Evolutionary conservation across 1,140 invertebrate genomes (phyloP).

Genomic region (Hormaphis cornu): DNA sequence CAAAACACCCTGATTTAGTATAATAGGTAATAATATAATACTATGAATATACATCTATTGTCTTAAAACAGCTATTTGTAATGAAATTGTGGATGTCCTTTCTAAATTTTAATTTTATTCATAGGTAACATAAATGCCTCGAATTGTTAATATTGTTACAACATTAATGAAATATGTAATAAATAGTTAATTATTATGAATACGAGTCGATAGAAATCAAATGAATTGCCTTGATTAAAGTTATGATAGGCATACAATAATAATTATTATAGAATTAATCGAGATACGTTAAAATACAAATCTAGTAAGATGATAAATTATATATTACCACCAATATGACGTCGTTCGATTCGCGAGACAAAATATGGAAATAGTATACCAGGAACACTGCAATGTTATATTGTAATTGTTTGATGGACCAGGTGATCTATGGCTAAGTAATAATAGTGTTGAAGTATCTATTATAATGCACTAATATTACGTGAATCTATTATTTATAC

Average conservation of each 20-base stretch:
- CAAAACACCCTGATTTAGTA: slow-evolving; percentile 10
- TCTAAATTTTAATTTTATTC: too few species aligned
- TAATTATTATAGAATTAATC: too few species aligned
- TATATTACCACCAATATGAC: neutral
- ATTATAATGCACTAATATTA: neutral
- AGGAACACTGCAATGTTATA: neutral
- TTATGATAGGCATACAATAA: neutral
- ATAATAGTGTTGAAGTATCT: too few species aligned
- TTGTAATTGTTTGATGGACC: neutral
- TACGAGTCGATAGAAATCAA: neutral
- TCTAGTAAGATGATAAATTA: neutral
- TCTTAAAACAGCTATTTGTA: too few species aligned
- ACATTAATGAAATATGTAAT: neutral
- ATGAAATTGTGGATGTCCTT: neutral
- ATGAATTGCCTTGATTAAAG: neutral
- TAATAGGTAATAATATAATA: neutral
- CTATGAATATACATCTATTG: neutral
- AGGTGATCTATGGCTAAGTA: slow-evolving; percentile 10
- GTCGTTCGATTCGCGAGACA: neutral
- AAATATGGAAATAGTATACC: too few species aligned
- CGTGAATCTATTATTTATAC: neutral
- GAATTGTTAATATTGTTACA: neutral
- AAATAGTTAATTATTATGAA: neutral
- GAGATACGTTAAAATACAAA: neutral
- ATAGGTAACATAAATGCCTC: too few species aligned